phyloP scores from a whole-genome alignment of 2,888 invertebrate species.

The Drosophila neotestacea region DNA sequence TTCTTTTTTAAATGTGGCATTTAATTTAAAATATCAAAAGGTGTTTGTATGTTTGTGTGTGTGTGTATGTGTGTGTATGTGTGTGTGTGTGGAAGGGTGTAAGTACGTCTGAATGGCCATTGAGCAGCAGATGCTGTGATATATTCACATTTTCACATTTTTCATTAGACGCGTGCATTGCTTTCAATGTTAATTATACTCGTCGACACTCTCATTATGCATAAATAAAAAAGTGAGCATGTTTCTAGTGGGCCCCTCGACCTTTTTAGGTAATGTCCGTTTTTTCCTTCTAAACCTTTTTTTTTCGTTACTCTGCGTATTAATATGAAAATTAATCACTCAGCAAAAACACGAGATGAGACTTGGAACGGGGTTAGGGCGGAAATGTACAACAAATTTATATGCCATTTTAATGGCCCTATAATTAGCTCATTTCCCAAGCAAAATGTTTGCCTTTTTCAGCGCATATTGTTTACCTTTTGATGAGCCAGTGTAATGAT shows the following conservation, averaged over 20 bases:
- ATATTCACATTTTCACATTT: conserved; percentile 63
- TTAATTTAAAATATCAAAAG: conserved; percentile 53
- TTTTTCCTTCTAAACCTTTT: conserved; percentile 8
- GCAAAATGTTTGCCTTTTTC: conserved; percentile 51
- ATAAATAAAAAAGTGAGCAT: conserved; percentile 67
- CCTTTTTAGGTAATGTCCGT: conserved; percentile 59
- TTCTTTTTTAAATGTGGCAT: conserved; percentile 32
- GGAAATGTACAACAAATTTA: conserved; percentile 52
- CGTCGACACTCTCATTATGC: conserved; percentile 70
- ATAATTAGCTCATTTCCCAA: conserved; percentile 73
- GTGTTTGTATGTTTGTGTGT: conserved; percentile 16
- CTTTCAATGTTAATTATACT: conserved; percentile 77
- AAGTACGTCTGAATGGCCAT: conserved; percentile 55
- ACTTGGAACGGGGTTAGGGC: conserved; percentile 1
- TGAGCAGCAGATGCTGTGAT: conserved; percentile 45
- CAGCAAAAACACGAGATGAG: conserved; percentile 29
- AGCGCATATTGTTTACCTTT: conserved; percentile 56
- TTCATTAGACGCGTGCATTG: conserved; percentile 60
- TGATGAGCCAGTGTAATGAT: conserved; percentile 30
- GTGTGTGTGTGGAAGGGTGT: conserved; percentile 9
- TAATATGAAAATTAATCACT: conserved; percentile 79
- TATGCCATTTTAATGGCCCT: conserved; percentile 67
- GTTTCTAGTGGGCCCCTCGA: conserved; percentile 44
- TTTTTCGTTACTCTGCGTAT: conserved; percentile 39
- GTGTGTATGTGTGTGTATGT: conserved; percentile 6